Evolutionary conservation across 2,888 invertebrate species (phyloP), one percentile per base, ranked within the genome.

Genomic region (Galerucella calmariensis): DNA sequence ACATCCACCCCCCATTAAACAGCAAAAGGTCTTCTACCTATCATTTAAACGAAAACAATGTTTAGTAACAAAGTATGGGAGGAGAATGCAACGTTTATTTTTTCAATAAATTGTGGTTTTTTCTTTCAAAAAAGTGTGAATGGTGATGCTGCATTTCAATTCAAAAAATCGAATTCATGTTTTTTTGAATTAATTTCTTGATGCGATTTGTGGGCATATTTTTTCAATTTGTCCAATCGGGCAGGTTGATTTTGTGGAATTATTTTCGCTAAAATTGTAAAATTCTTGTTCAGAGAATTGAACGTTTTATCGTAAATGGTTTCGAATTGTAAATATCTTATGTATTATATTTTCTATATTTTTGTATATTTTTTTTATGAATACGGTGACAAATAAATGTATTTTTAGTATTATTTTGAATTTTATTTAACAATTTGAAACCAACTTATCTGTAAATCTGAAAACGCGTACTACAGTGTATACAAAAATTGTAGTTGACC

Each of bases 371-470:
- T 79, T 80, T 78, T 82, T 78, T 82, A 81, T 78, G 80, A 81
- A 83, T 83, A 83, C 84, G 84, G 84, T 84, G 84, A 83, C 84
- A 84, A 84, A 84, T 84, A 83, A 83, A 83, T 82, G 82, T 82
- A 83, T 83, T 82, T 82, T 78, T 79, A 48, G 48, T 56, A 20
- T 2, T 2, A 2, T 56, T 20, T 56, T 56, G 16, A 5, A 2
- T 56, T 20, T 56, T 16, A 20, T 56, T 56, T 9, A 0, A 48
- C 12, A 35, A 35, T 35, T 2, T 6, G 8, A 35, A 35, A 35
- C 35, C 35, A 35, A 35, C 2, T 27, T 27, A 27, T 27, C 27
- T 5, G 3, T 27, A 27, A 5, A 27, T 27, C 2, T 27, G 27
- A 27, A 27, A 27, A 27, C 5, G 27, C 27, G 27, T 27, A 27